Evolutionary conservation across 2,113 vertebrate genomes (phyloP).

Genomic region (Nesogale talazaci): DNA sequence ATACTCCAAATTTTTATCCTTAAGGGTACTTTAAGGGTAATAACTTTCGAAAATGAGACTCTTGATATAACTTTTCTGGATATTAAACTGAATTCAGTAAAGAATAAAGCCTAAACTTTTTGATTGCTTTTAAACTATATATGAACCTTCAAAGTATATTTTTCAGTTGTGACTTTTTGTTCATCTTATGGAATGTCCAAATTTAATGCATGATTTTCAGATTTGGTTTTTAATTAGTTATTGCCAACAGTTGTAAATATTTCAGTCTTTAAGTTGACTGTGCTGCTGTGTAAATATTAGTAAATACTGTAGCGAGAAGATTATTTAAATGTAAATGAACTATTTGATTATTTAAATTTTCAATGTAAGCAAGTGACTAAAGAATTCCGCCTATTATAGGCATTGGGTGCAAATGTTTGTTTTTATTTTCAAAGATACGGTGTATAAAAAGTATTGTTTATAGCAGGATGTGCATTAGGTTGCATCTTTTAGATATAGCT

Average conservation of each 20-base stretch:
- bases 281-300: conserved; percentile 5
- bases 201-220: conserved; percentile 16
- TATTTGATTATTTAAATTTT: conserved; percentile 22
- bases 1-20: not conserved
- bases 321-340: conserved; percentile 36
- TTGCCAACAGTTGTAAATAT: conserved; percentile 13
- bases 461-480: conserved; percentile 41
- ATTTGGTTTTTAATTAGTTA: conserved; percentile 2
- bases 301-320: not conserved
- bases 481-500: not conserved
- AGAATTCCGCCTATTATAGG: not conserved
- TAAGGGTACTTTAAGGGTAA: not conserved
- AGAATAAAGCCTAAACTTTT: conserved; percentile 60
- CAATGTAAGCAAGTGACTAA: conserved; percentile 9
- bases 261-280: not conserved
- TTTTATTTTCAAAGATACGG: conserved; percentile 60
- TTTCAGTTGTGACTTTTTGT: conserved; percentile 3
- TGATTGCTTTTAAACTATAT: conserved; percentile 27
- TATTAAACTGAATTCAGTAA: conserved; percentile 42
- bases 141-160: not conserved
- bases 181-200: conserved; percentile 14
- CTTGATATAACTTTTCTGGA: conserved; percentile 52
- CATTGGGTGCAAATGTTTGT: conserved; percentile 38
- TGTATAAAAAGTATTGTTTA: conserved; percentile 45
- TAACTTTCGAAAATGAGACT: conserved; percentile 28